These are phyloP conservation scores for Antedon bifida DNA, from an alignment of 35 echinoderm and acorn worm species.

Conservation along the genomic window DNA sequence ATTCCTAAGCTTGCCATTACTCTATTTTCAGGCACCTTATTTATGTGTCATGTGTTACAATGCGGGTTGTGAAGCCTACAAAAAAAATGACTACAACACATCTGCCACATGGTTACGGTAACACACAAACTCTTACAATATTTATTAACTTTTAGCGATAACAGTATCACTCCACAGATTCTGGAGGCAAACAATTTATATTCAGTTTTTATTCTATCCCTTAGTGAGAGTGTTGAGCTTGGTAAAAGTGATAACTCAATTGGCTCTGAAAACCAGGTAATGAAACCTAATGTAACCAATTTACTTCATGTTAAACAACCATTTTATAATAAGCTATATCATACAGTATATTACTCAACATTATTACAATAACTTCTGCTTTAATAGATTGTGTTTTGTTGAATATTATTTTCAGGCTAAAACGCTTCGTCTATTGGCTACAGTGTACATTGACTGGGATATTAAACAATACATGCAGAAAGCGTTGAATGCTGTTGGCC, in stretches of 20 bases:
- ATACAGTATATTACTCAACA: no score
- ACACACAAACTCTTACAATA: no score
- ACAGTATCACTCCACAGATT: neutral
- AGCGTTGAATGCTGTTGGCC: constrained; percentile 83
- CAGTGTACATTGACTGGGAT: constrained; percentile 82
- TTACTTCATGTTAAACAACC: neutral
- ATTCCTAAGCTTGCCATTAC: neutral
- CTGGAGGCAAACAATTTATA: neutral
- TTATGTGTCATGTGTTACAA: constrained; percentile 78
- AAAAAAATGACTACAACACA: constrained; percentile 19
- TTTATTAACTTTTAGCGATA: no score
- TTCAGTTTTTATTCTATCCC: neutral
- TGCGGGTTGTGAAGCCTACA: constrained; percentile 47
- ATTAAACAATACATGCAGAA: constrained; percentile 64
- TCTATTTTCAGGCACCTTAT: constrained; percentile 29
- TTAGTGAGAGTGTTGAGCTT: constrained; percentile 44
- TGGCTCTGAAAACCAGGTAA: constrained; percentile 40
- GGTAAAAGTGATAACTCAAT: constrained; percentile 24
- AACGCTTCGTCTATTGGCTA: constrained; percentile 60
- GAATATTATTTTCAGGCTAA: constrained; percentile 50
- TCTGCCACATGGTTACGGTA: constrained; percentile 74
- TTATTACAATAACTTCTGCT: no score
- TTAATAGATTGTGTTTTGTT: neutral
- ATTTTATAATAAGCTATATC: no score
- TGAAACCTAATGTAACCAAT: neutral